Base-by-base conservation (phyloP, 2,888 invertebrate species). In the Ichneumoninae sp. region DNA sequence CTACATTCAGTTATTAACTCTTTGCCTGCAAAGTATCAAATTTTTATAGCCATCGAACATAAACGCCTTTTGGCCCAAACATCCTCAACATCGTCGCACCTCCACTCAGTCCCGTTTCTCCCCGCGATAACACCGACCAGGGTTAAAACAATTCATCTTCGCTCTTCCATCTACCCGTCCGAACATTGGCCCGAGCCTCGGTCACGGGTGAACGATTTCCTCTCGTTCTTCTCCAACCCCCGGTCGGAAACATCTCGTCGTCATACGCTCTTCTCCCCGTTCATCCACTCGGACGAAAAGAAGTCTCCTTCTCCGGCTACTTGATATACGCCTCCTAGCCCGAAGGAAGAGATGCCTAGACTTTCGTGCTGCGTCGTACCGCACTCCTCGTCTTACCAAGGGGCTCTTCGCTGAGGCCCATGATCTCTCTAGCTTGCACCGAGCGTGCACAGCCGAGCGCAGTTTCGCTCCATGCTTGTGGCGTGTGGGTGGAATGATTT, bases 321-420 rank as follows among this genome's bases (percentile, higher is more conserved):
- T 89, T 87, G 88, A 90, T 88, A 89, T 88, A 89, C 89, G 87
- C 88, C 87, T 88, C 85, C 44, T 87, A 78, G 88, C 84, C 86
- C 74, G 72, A 62, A 86, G 86, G 86, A 47, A 79, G 80, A 83
- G 84, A 87, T 82, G 83, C 83, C 65, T 86, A 5, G 86, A 87
- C 86, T 86, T 66, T 86, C 86, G 82, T 77, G 36, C 26, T 70
- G 47, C 70, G n/a, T 52, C 62, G 50, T 50, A 44, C 62, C 70
- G 60, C 60, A 40, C 22, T 70, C 47, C 33, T 22, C 60, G 26
- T 62, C 70, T 40, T 26, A 62, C 33, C 62, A 16, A 30, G 52
- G 7, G 16, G 16, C 69, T 50, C 26, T 26, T 69, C 26, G 30
- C 33, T 22, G 72, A 44, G n/a, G 57, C 22, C 8, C 7, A 3